A percentile compares a stretch with the other conserved stretches of the same genome.
phyloP scores from a whole-genome alignment of 2,797 vertebrate genomes.

The Phylloscopus collybita region DNA sequence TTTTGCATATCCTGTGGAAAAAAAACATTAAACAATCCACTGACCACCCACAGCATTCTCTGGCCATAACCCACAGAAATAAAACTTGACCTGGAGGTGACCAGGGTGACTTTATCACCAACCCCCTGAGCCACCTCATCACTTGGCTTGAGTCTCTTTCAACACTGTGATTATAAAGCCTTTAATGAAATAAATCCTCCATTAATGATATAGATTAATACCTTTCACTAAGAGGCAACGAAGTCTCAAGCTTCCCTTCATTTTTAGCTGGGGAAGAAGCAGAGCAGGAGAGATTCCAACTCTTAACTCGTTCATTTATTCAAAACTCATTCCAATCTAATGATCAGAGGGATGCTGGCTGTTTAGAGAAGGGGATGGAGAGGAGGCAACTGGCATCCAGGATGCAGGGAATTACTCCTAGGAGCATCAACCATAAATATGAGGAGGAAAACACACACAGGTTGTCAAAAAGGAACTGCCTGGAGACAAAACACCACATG shows the following conservation, averaged over 20 bases:
- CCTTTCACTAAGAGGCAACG: background rate
- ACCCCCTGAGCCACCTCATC: background rate
- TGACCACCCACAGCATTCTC: background rate
- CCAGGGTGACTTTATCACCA: background rate
- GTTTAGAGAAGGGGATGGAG: background rate
- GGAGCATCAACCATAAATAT: background rate
- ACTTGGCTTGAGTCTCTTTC: background rate
- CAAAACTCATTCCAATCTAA: background rate
- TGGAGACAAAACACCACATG: background rate
- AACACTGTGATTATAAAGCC: background rate
- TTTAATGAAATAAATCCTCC: background rate
- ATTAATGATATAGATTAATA: background rate
- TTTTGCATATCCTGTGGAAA: background rate
- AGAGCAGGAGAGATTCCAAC: background rate
- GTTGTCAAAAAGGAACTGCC: slow-evolving; percentile 21
- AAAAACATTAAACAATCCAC: background rate
- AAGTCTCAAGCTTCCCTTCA: background rate
- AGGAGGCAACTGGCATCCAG: background rate
- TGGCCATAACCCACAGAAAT: background rate
- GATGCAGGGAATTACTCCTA: background rate
- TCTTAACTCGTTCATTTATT: background rate
- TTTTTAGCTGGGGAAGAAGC: background rate
- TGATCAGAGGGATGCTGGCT: background rate
- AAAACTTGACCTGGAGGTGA: background rate
- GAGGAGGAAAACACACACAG: background rate